These are phyloP conservation scores for Heliconius nattereri DNA, from an alignment of 1,140 invertebrate species.

Conservation along the genomic window DNA sequence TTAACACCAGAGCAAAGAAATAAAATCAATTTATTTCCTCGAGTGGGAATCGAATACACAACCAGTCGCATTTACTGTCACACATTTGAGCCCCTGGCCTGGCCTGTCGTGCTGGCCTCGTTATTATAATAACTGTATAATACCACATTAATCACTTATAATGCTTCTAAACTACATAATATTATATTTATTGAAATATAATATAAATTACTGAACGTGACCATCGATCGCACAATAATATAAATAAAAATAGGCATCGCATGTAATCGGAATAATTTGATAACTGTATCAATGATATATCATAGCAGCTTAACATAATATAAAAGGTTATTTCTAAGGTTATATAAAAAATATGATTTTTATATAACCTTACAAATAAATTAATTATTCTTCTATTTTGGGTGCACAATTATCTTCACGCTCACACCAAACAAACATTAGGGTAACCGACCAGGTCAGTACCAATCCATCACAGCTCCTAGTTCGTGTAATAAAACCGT, in stretches of 20 bases:
- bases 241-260: no score
- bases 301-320: background rate
- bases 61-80: no score
- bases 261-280: no score
- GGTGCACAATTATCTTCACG: background rate
- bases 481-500: constrained; percentile 33
- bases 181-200: background rate
- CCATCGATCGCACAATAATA: no score
- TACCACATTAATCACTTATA: constrained; percentile 29
- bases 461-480: constrained; percentile 34
- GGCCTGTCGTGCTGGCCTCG: no score
- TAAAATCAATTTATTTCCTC: no score
- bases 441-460: constrained; percentile 18
- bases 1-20: no score
- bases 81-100: no score
- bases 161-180: constrained; percentile 9
- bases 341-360: no score
- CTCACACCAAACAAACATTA: background rate
- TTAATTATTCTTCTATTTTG: background rate
- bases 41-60: no score
- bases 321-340: background rate
- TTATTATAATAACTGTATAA: constrained; percentile 6
- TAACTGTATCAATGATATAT: no score
- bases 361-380: no score
- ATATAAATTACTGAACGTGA: background rate